These are phyloP conservation scores for Gadopsis bispinosus DNA, from an alignment of 2,797 vertebrate species.

Conservation along the genomic window DNA sequence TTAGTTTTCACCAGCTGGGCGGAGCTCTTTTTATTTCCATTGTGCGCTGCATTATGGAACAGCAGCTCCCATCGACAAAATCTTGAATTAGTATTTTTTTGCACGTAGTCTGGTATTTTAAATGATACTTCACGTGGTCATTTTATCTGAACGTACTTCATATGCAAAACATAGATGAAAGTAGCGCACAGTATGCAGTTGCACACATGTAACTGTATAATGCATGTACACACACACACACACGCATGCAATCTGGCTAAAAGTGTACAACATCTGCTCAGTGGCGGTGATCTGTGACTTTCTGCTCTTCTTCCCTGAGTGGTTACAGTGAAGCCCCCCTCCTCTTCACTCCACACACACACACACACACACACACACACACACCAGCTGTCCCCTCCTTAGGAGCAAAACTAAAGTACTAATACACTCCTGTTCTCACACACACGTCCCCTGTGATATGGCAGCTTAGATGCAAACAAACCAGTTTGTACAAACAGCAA, in stretches of 20 bases:
- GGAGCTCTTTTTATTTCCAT: neutral
- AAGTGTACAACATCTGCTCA: constrained; percentile 65
- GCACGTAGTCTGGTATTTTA: neutral
- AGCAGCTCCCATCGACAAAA: neutral
- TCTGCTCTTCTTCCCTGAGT: constrained; percentile 41
- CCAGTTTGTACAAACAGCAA: constrained; percentile 41
- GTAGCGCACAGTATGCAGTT: neutral
- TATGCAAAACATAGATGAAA: neutral
- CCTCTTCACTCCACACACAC: constrained; percentile 28
- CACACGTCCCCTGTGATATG: constrained; percentile 13
- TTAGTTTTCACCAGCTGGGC: constrained; percentile 2
- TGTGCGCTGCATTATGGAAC: neutral
- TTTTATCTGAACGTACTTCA: neutral
- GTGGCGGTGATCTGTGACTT: constrained; percentile 60
- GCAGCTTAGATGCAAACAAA: constrained; percentile 34
- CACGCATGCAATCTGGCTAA: constrained; percentile 41
- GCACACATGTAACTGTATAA: neutral
- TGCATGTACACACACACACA: constrained; percentile 7
- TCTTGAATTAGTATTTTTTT: neutral
- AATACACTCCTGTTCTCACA: neutral
- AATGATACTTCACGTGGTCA: neutral
- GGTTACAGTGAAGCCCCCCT: constrained; percentile 14
- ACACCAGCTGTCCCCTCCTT: constrained; percentile 58
- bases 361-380: constrained; percentile 39
- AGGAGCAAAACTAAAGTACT: constrained; percentile 17